Evolutionary conservation across 2,888 invertebrate genomes (phyloP).

Genomic region (Ecliptopera silaceata): DNA sequence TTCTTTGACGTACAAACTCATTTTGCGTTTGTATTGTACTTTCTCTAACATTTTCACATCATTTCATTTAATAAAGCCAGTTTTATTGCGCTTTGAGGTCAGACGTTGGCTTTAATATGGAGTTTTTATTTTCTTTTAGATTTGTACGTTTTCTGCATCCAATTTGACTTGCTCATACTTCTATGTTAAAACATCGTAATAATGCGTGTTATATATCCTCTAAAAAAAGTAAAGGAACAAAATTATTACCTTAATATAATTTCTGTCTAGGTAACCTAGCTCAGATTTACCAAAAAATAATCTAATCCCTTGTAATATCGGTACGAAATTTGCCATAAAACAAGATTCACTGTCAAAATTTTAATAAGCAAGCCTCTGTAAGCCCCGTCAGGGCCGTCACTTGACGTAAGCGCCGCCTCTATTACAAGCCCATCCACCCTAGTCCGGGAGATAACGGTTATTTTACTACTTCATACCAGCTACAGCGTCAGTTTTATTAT

Average conservation of each 20-base stretch:
- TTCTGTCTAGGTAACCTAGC: not conserved
- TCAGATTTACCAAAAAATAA: not conserved
- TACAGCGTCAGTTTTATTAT: not conserved
- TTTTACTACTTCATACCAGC: not conserved
- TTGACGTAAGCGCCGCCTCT: constrained; percentile 32
- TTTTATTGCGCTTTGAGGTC: not conserved
- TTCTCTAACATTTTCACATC: constrained; percentile 3
- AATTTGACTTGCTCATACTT: too few relatives aligned
- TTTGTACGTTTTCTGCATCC: too few relatives aligned
- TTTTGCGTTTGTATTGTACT: constrained; percentile 12
- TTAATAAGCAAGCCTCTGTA: constrained; percentile 24
- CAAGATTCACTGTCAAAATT: constrained; percentile 22
- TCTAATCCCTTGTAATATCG: not conserved
- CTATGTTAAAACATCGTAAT: too few relatives aligned
- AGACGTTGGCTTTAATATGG: too few relatives aligned
- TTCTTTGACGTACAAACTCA: constrained; percentile 31
- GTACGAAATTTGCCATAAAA: constrained; percentile 11
- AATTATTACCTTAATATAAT: too few relatives aligned
- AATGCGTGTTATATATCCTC: too few relatives aligned
- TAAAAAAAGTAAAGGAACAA: too few relatives aligned
- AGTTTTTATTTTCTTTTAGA: too few relatives aligned
- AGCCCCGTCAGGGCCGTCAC: constrained; percentile 30
- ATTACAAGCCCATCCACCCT: constrained; percentile 28
- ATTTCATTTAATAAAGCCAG: not conserved
- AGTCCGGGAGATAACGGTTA: constrained; percentile 8